Percentiles rank a stretch among this genome's conserved stretches.
These are phyloP conservation scores for Caenorhabditis angaria DNA, from an alignment of 2,888 invertebrate species.

Conservation along the genomic window DNA sequence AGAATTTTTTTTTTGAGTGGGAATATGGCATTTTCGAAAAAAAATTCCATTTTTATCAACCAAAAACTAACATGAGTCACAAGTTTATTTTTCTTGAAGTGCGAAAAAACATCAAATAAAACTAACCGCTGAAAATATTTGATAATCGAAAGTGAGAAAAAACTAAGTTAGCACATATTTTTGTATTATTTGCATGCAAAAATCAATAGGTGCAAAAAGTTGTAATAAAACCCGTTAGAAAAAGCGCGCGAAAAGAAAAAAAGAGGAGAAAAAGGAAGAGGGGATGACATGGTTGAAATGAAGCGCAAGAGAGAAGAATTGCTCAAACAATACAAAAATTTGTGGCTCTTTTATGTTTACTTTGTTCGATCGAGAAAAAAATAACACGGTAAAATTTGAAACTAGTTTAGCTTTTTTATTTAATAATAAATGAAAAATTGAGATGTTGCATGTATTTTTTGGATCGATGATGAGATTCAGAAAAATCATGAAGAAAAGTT, in stretches of 20 bases:
- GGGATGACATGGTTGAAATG: conserved; percentile 1
- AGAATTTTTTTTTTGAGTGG: neutral
- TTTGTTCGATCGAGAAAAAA: neutral
- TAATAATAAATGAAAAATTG: too few species aligned
- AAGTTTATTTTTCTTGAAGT: neutral
- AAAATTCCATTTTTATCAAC: neutral
- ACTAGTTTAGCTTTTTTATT: too few species aligned
- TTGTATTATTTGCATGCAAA: too few species aligned
- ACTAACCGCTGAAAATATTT: too few species aligned
- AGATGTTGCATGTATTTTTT: too few species aligned
- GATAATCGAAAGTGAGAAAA: too few species aligned
- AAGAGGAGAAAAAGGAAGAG: neutral
- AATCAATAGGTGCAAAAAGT: conserved; percentile 4
- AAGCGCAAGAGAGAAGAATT: conserved; percentile 2
- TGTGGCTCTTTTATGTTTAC: neutral
- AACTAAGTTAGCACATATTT: too few species aligned
- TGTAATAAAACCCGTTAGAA: conserved; percentile 6
- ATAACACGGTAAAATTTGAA: neutral
- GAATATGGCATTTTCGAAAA: too few species aligned
- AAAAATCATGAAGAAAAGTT: too few species aligned
- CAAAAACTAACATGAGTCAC: neutral
- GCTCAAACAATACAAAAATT: conserved; percentile 4
- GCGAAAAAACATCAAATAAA: neutral
- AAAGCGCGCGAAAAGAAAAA: neutral
- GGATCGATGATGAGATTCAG: too few species aligned